Evolutionary conservation across 92 coral and sea anemone genomes (phyloP), one percentile per base, ranked within the genome.

Genomic region (Epizoanthus scotinus): DNA sequence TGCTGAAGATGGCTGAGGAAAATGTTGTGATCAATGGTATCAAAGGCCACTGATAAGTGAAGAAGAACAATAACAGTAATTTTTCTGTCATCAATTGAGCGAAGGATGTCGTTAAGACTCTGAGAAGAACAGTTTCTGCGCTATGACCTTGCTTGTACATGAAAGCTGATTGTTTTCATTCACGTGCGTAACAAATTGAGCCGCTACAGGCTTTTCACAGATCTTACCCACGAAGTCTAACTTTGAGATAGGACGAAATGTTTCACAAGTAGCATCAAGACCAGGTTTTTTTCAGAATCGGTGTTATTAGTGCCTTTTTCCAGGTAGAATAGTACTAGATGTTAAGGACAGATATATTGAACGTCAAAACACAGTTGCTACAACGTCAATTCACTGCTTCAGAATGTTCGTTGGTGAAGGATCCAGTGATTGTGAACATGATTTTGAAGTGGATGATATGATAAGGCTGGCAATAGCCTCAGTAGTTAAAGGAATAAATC

Each of bases 391-490:
- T 22, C 62, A 56, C 62, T 56, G 62, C 62, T 56, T 56, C 62
- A 56, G 62, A 56, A 56, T 56, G 62, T 56, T 56, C n/a, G n/a
- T n/a, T n/a, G 62, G 62, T 24, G 18, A 24, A 56, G 62, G 62
- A 56, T 56, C 62, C 62, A 56, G 62, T 56, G n/a, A n/a, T n/a
- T n/a, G n/a, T n/a, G 62, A 56, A 24, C 62, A 56, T 56, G 62
- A 56, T 24, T 56, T 56, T 56, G 62, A 56, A 17, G 17, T 56
- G 62, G 62, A 56, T 56, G 62, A 56, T 24, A 56, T 56, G 62
- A 56, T 56, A 56, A 56, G 62, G 0, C 22, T 56, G 62, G 62
- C 18, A 56, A 24, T 56, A 56, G 62, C 62, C 18, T 56, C 62
- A 56, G 62, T 56, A 56, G 62, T 56, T 56, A 56, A 24, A 56